Percentiles rank a stretch among this genome's conserved stretches.
phyloP scores from a whole-genome alignment of 2,888 invertebrate species.

The Pseudoips prasinana region DNA sequence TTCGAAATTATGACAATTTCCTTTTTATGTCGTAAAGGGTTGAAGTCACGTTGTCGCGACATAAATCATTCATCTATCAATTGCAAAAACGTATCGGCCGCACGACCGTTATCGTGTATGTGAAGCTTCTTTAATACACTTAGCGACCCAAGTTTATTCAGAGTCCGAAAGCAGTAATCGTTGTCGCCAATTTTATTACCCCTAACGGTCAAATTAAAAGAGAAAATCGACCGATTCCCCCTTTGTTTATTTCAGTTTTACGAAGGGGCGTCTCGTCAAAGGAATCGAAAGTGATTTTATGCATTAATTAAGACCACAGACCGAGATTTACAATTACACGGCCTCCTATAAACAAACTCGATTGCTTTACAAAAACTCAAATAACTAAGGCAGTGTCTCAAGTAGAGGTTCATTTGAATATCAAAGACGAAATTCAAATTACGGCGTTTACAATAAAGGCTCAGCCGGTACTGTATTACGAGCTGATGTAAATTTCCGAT shows the following conservation, averaged over 20 bases:
- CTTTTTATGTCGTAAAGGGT: constrained; percentile 25
- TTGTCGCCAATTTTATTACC: constrained; percentile 20
- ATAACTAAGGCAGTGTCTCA: constrained; percentile 82
- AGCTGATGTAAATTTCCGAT: constrained; percentile 81
- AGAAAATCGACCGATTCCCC: constrained; percentile 38
- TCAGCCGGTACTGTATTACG: constrained; percentile 77
- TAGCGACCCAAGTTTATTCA: constrained; percentile 19
- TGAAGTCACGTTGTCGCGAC: constrained; percentile 28
- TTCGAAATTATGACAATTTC: constrained; percentile 30
- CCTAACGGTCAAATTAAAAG: constrained; percentile 40
- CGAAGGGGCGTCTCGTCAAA: constrained; percentile 53
- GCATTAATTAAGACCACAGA: constrained; percentile 78
- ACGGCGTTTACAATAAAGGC: constrained; percentile 81
- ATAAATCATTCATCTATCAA: constrained; percentile 36
- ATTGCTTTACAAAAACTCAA: constrained; percentile 82
- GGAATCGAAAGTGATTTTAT: constrained; percentile 65
- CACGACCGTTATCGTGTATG: constrained; percentile 10
- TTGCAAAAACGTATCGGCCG: constrained; percentile 29
- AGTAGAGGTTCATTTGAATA: constrained; percentile 81
- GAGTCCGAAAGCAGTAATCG: constrained; percentile 15
- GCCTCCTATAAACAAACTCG: constrained; percentile 79
- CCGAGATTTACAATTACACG: constrained; percentile 79
- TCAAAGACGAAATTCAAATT: constrained; percentile 82
- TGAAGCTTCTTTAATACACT: constrained; percentile 5
- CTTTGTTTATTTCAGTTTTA: constrained; percentile 56